Evolutionary conservation across 2,888 invertebrate species (phyloP).

Genomic region (Vesta saturnalis): DNA sequence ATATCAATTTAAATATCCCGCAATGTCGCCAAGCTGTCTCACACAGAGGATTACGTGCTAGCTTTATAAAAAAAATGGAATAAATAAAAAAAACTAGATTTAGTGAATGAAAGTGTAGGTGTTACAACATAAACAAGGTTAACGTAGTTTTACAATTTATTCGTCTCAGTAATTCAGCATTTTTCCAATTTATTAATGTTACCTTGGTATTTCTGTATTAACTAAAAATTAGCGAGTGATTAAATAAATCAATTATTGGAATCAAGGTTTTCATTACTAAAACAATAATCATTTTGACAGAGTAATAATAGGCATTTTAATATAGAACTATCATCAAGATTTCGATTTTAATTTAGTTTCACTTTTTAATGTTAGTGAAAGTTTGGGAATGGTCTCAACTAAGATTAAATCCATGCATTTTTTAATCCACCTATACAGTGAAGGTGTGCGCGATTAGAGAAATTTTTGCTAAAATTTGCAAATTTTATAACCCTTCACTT

Average conservation of each 20-base stretch:
- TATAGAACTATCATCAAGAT: constrained; percentile 6
- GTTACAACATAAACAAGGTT: constrained; percentile 32
- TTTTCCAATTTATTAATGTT: background rate
- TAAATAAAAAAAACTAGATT: constrained; percentile 32
- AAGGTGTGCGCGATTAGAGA: no score
- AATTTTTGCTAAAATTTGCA: no score
- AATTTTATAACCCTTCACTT: no score
- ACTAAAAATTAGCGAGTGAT: background rate
- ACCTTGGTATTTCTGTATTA: constrained; percentile 26
- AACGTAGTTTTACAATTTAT: constrained; percentile 9
- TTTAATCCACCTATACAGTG: no score
- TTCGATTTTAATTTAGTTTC: constrained; percentile 5
- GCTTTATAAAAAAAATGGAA: constrained; percentile 7
- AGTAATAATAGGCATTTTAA: background rate
- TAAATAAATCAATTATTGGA: constrained; percentile 8
- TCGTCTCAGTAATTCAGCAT: constrained; percentile 7
- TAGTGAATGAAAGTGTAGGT: constrained; percentile 32
- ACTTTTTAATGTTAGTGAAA: constrained; percentile 10
- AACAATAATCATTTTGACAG: constrained; percentile 1
- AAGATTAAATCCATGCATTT: no score
- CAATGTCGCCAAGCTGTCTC: constrained; percentile 46
- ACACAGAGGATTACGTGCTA: constrained; percentile 16
- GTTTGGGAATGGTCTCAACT: constrained; percentile 5
- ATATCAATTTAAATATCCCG: constrained; percentile 43
- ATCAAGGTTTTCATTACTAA: constrained; percentile 10